A percentile compares a stretch with the other conserved stretches of the same genome.
These are phyloP conservation scores for Archegozetes longisetosus DNA, from an alignment of 1,140 invertebrate species.

Conservation along the genomic window DNA sequence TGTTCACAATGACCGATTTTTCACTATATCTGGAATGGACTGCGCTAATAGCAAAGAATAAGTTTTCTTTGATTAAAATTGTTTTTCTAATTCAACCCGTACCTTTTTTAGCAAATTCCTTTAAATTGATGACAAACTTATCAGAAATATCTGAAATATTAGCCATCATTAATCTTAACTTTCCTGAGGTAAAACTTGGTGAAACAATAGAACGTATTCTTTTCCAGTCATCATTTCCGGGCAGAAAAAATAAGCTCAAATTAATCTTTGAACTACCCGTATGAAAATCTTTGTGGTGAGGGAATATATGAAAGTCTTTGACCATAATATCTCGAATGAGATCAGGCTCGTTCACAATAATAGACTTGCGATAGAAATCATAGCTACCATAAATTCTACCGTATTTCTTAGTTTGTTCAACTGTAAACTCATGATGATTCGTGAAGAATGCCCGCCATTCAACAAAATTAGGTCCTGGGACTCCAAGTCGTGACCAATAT, in stretches of 20 bases:
- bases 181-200: conserved; percentile 13
- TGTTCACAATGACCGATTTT: too few relatives aligned
- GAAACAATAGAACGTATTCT: conserved; percentile 5
- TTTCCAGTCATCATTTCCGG: conserved; percentile 15
- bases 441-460: not conserved
- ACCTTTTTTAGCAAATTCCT: not conserved
- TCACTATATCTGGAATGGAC: too few relatives aligned
- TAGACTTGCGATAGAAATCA: not conserved
- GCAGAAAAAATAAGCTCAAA: conserved; percentile 5
- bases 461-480: not conserved
- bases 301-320: conserved; percentile 20
- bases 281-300: conserved; percentile 10
- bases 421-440: not conserved
- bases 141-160: not conserved
- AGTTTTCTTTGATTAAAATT: too few relatives aligned
- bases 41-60: too few relatives aligned
- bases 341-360: conserved; percentile 17
- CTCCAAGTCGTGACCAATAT: conserved; percentile 5
- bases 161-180: conserved; percentile 10
- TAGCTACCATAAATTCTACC: conserved; percentile 11
- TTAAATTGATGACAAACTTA: conserved; percentile 6
- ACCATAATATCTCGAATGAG: conserved; percentile 18
- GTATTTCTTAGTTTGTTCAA: not conserved
- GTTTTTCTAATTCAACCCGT: too few relatives aligned
- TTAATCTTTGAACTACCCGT: conserved; percentile 1